These are phyloP conservation scores for Xiphydria camelus DNA, from an alignment of 2,888 invertebrate species.

Conservation along the genomic window DNA sequence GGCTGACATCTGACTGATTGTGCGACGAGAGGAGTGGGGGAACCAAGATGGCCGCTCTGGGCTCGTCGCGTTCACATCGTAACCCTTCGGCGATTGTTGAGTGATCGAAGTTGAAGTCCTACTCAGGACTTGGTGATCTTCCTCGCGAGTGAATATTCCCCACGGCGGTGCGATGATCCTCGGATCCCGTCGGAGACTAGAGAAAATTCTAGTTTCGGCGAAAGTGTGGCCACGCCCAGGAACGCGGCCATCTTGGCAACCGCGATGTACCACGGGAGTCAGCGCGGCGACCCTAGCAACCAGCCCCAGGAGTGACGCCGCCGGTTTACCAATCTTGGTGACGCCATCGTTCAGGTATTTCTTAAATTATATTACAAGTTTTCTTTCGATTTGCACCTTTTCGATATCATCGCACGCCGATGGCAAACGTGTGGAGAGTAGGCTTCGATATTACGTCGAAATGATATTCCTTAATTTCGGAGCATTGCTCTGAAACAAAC, in stretches of 20 bases:
- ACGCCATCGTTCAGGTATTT: constrained; percentile 39
- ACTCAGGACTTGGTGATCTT: constrained; percentile 27
- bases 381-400: background rate
- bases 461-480: too few species aligned
- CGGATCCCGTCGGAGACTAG: constrained; percentile 9
- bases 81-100: constrained; percentile 29
- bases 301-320: constrained; percentile 24
- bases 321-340: constrained; percentile 14
- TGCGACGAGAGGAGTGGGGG: constrained; percentile 34
- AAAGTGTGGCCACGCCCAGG: constrained; percentile 51
- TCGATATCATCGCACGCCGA: too few species aligned
- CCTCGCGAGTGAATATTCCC: constrained; percentile 27
- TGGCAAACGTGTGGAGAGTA: too few species aligned
- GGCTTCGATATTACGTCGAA: too few species aligned
- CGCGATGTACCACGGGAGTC: constrained; percentile 47
- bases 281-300: constrained; percentile 32
- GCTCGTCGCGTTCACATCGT: constrained; percentile 39
- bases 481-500: background rate
- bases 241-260: constrained; percentile 52
- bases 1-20: constrained; percentile 33
- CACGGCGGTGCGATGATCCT: constrained; percentile 13
- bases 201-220: constrained; percentile 12
- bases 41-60: constrained; percentile 47
- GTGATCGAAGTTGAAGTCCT: constrained; percentile 13
- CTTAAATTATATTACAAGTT: constrained; percentile 7